These are phyloP conservation scores for Isurus oxyrinchus DNA, from an alignment of 2,113 vertebrate genomes.

Conservation along the genomic window DNA sequence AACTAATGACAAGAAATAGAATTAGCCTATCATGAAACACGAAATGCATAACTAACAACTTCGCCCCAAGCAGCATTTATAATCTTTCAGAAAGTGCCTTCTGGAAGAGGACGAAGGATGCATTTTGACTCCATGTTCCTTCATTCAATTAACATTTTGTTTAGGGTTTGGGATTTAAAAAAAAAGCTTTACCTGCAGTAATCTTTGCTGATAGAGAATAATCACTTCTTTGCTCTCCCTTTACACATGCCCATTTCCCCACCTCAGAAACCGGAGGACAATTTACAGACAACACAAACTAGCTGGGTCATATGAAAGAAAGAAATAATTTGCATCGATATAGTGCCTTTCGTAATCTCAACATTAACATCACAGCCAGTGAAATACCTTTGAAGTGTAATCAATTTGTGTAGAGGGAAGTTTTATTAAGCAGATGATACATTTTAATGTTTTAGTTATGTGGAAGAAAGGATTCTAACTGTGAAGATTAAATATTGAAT, in stretches of 20 bases:
- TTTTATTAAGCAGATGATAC: background rate
- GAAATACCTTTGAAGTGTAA: background rate
- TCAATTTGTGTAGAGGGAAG: background rate
- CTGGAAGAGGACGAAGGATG: no score
- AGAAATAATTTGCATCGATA: background rate
- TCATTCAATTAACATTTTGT: constrained; percentile 15
- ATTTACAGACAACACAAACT: background rate
- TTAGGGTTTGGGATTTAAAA: background rate
- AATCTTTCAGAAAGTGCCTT: background rate
- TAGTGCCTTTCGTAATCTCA: background rate
- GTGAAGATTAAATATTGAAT: background rate
- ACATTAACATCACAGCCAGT: background rate
- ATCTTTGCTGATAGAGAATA: background rate
- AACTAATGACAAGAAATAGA: background rate
- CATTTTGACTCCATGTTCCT: background rate
- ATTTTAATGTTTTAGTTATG: background rate
- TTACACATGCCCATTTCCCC: background rate
- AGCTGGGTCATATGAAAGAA: background rate
- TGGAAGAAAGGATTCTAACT: background rate
- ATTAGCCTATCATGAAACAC: background rate
- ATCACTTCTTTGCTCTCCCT: background rate
- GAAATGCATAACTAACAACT: background rate
- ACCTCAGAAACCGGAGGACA: background rate
- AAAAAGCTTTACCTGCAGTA: background rate
- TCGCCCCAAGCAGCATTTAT: background rate